Evolutionary conservation across 2,888 invertebrate species (phyloP).

Genomic region (Sarcophaga variegata): DNA sequence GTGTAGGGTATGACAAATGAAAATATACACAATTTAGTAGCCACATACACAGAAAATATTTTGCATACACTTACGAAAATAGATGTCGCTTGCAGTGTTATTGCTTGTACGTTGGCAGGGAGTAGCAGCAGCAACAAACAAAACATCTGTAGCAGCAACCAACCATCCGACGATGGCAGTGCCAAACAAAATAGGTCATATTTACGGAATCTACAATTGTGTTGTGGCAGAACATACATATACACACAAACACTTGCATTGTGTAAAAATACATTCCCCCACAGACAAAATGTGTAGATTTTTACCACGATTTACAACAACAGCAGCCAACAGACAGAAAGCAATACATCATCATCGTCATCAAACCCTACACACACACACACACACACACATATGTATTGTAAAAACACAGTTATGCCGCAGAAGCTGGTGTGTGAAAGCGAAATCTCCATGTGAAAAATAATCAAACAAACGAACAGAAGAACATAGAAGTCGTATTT

Average conservation of each 20-base stretch:
- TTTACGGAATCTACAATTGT: conserved; percentile 19
- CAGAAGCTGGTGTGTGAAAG: neutral
- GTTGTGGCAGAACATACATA: neutral
- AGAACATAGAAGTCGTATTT: neutral
- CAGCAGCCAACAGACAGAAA: neutral
- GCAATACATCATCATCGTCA: neutral
- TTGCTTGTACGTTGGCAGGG: neutral
- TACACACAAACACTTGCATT: neutral
- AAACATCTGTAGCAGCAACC: neutral
- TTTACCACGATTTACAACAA: too few relatives aligned
- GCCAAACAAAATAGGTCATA: conserved; percentile 16
- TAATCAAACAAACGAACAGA: conserved; percentile 17
- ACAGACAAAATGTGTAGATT: neutral
- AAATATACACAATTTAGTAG: neutral
- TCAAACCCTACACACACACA: neutral
- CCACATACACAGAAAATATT: conserved; percentile 21
- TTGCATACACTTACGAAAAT: conserved; percentile 19
- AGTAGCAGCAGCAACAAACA: neutral
- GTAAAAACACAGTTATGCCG: neutral
- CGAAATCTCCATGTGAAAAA: conserved; percentile 32
- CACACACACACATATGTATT: neutral
- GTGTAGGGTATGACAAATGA: neutral
- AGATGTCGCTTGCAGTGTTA: conserved; percentile 14
- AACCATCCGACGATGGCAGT: neutral
- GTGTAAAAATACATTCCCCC: neutral